Conservation (phyloP, 2,113 vertebrate genomes). For the Cottus gobio region DNA sequence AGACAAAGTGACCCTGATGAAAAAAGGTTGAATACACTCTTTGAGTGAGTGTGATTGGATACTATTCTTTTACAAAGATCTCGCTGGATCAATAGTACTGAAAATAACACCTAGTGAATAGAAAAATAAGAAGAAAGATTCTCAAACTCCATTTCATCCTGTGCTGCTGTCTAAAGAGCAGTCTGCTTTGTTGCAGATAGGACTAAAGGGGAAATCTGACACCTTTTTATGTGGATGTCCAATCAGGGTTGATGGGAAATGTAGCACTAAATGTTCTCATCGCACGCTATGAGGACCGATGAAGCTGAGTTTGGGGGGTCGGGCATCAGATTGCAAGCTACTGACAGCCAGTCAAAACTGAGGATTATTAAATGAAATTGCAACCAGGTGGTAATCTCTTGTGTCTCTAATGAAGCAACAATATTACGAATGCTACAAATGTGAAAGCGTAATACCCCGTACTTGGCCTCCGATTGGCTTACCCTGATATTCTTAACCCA, state of each 20-base stretch:
- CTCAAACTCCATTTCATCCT: neutral
- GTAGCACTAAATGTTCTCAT: neutral
- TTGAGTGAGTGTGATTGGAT: neutral
- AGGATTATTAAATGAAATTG: too few relatives aligned
- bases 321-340: neutral
- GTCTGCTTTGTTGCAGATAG: neutral
- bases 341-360: too few relatives aligned
- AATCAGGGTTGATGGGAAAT: neutral
- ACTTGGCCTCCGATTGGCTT: neutral
- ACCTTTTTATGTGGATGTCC: neutral
- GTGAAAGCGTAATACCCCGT: neutral
- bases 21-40: neutral
- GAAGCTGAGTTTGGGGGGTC: neutral
- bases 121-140: neutral
- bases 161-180: neutral
- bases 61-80: neutral
- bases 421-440: too few relatives aligned
- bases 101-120: neutral
- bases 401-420: neutral
- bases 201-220: neutral
- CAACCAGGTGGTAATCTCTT: too few relatives aligned
- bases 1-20: constrained; percentile 31
- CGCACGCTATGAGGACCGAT: neutral
- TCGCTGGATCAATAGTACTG: neutral
- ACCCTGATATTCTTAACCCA: neutral